Evolutionary conservation across 2,797 vertebrate genomes (phyloP), one percentile per base, ranked within the genome.

Genomic region (Chaetophractus vellerosus): DNA sequence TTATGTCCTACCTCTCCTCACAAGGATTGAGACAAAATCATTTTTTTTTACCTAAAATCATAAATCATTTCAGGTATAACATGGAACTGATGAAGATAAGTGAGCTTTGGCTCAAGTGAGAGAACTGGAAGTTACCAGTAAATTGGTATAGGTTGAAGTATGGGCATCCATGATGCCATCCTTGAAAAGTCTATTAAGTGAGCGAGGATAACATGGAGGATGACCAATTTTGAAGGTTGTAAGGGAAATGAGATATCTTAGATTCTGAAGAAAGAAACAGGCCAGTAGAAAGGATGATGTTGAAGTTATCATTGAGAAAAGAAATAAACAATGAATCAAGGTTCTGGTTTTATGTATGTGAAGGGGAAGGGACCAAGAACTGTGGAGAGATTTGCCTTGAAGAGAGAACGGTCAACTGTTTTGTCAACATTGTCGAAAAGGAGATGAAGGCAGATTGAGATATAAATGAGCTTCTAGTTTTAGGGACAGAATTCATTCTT

Each of bases 401-500:
- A 69, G 26, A 63, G 8, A 79, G 8, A 69, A 85, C 3, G 6
- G 23, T 10, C 21, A 66, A 59, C 16, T 87, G 4, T 71, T 96
- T 92, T 76, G 23, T 82, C 23, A 78, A 23, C 7, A 45, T 7
- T 61, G 8, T 26, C 74, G 8, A 79, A 31, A 64, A 55, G 23
- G 21, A 24, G 12, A 28, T 24, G 3, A 86, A 75, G 48, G 19
- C 9, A 78, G 26, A 84, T 84, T 82, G 14, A 26, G 2, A 50
- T 36, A 15, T 81, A 78, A 45, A 31, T 83, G 21, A 61, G 19
- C 31, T 68, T 85, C 8, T 55, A 38, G 23, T 88, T 81, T 93
- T 69, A 91, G 52, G 88, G 23, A 10, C 18, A 66, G 59, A 74
- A 7, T 68, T 95, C 81, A n/a, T 91, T 83, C 28, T 48, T 84